A percentile compares a stretch with the other conserved stretches of the same genome.
Conservation (phyloP, 2,113 vertebrate species). For the Oreochromis aureus region DNA sequence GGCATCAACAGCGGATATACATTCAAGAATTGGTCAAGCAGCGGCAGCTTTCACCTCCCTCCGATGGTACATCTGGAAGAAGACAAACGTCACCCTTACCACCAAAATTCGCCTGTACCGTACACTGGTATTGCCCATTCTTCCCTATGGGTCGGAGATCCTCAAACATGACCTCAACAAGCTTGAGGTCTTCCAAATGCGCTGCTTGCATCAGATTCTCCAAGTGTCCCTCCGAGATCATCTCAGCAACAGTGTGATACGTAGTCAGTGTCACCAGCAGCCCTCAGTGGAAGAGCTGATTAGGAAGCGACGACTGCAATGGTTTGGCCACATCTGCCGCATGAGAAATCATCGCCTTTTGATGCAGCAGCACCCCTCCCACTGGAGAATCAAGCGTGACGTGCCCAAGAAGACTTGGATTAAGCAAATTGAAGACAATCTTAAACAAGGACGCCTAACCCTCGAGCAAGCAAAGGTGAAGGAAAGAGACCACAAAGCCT, state of each 20-base stretch:
- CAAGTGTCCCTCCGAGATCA: not conserved
- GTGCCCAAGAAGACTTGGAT: rapidly evolving
- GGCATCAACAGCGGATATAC: not conserved
- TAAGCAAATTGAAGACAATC: not conserved
- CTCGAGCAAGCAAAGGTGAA: not conserved
- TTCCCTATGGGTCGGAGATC: not conserved
- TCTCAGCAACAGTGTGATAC: rapidly evolving
- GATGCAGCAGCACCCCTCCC: not conserved
- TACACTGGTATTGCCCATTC: not conserved
- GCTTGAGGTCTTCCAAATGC: too few species aligned
- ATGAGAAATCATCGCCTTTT: not conserved
- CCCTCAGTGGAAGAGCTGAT: not conserved
- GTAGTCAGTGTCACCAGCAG: not conserved
- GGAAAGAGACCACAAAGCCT: not conserved
- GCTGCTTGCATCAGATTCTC: too few species aligned
- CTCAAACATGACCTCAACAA: not conserved
- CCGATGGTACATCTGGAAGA: not conserved
- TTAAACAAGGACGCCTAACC: not conserved
- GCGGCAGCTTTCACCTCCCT: not conserved
- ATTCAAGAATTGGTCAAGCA: not conserved
- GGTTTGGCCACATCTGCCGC: not conserved
- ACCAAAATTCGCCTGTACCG: not conserved
- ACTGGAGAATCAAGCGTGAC: not conserved
- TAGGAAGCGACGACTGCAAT: not conserved
- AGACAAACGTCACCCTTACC: not conserved